phyloP scores from a whole-genome alignment of 1,140 invertebrate genomes.

The Drosophila ficusphila region DNA sequence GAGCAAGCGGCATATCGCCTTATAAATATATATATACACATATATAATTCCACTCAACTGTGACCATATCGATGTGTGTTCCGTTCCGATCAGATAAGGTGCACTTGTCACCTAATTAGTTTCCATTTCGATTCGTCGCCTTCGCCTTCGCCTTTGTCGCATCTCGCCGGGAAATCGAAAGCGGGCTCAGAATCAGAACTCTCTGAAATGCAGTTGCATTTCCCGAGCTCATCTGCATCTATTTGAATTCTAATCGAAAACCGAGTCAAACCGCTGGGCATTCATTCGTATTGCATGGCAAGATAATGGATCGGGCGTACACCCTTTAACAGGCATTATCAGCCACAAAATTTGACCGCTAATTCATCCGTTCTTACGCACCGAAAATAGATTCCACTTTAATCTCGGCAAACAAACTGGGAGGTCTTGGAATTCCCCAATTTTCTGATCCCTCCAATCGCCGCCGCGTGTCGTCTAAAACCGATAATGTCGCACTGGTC shows the following conservation, averaged over 20 bases:
- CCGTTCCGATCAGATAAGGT: conserved; percentile 73
- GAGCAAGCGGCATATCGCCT: neutral
- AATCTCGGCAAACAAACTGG: neutral
- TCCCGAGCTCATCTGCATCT: conserved; percentile 32
- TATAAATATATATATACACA: conserved; percentile 1
- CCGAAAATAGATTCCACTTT: neutral
- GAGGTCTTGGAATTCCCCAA: neutral
- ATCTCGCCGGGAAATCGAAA: neutral
- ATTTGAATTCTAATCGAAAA: conserved; percentile 17
- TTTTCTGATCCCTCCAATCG: neutral
- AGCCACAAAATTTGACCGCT: neutral
- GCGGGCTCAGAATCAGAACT: neutral
- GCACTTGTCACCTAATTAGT: conserved; percentile 72
- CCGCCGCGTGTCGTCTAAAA: neutral
- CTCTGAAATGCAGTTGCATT: conserved; percentile 27
- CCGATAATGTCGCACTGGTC: neutral
- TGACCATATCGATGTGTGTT: conserved; percentile 62
- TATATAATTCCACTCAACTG: conserved; percentile 27
- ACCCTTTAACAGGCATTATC: conserved; percentile 4
- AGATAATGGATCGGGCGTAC: neutral
- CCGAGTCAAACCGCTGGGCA: neutral
- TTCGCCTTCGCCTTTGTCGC: neutral
- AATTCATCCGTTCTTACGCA: neutral
- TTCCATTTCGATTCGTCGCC: conserved; percentile 32
- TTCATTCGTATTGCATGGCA: neutral